Percentiles rank a stretch among this genome's conserved stretches.
phyloP scores from a whole-genome alignment of 1,140 invertebrate species.

The Drosophila lini region DNA sequence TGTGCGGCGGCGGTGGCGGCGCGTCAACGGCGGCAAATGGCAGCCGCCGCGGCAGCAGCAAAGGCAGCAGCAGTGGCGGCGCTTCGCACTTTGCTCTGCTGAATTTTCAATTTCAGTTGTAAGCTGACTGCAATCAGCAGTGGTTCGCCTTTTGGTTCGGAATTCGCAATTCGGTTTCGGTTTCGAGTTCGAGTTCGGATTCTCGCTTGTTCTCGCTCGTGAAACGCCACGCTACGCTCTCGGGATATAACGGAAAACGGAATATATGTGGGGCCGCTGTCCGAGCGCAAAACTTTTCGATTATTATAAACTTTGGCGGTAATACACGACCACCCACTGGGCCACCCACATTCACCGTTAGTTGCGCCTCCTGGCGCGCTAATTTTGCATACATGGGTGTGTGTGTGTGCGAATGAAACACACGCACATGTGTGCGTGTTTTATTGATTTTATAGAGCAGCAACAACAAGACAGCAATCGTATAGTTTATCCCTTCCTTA shows the following conservation, averaged over 20 bases:
- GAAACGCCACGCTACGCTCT: slow-evolving; percentile 27
- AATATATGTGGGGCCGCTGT: slow-evolving; percentile 48
- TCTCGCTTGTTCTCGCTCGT: slow-evolving; percentile 31
- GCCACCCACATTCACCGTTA: slow-evolving; percentile 43
- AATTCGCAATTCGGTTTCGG: slow-evolving; percentile 57
- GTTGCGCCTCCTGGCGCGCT: slow-evolving; percentile 43
- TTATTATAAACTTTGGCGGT: slow-evolving; percentile 47
- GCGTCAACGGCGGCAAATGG: slow-evolving; percentile 42
- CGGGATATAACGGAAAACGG: slow-evolving; percentile 32
- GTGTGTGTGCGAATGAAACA: slow-evolving; percentile 13
- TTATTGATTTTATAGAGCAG: slow-evolving; percentile 74
- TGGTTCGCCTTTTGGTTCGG: slow-evolving; percentile 71
- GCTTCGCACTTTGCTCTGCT: slow-evolving; percentile 84
- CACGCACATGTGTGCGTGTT: slow-evolving; percentile 60
- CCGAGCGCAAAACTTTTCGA: slow-evolving; percentile 49
- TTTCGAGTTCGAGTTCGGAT: slow-evolving; percentile 40
- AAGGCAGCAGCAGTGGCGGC: slow-evolving; percentile 44
- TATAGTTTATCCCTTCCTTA: slow-evolving; percentile 33
- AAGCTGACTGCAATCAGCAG: slow-evolving; percentile 84
- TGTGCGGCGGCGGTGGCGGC: slow-evolving; percentile 49
- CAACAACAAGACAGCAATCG: slow-evolving; percentile 43
- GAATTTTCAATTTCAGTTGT: slow-evolving; percentile 85
- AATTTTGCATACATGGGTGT: slow-evolving; percentile 39
- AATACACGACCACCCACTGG: slow-evolving; percentile 32
- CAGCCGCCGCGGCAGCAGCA: slow-evolving; percentile 34